Conservation (phyloP, 1,140 invertebrate species). For the Dendroctonus valens region DNA sequence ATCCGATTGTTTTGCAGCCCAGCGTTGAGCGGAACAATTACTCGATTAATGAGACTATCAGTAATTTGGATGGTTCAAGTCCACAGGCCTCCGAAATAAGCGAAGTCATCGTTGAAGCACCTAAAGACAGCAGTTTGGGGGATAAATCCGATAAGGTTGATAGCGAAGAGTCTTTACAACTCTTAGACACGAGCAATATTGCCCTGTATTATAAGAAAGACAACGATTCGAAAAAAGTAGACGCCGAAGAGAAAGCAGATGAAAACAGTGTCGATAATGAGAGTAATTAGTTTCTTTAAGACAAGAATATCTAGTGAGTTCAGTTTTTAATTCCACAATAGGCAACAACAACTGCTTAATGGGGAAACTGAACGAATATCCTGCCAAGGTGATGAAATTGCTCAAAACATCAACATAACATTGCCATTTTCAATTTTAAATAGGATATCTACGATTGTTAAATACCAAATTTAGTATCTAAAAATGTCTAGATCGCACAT, state of each 20-base stretch:
- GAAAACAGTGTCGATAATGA: constrained; percentile 19
- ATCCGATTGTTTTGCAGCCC: constrained; percentile 36
- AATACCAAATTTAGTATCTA: too few species aligned
- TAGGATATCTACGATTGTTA: too few species aligned
- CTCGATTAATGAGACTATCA: constrained; percentile 34
- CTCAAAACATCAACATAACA: too few species aligned
- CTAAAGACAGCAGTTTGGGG: constrained; percentile 18
- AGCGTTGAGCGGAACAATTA: constrained; percentile 38
- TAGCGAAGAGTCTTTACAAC: constrained; percentile 40
- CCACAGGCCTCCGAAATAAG: constrained; percentile 29
- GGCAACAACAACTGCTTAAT: neutral
- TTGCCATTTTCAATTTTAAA: too few species aligned
- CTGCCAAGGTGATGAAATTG: too few species aligned
- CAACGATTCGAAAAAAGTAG: constrained; percentile 16
- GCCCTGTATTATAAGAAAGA: constrained; percentile 55
- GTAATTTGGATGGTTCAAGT: constrained; percentile 21
- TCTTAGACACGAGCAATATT: constrained; percentile 56
- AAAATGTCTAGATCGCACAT: too few species aligned
- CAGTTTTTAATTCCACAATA: neutral
- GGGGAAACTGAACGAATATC: neutral
- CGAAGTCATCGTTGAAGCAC: constrained; percentile 37
- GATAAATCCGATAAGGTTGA: constrained; percentile 16
- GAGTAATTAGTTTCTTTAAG: constrained; percentile 2
- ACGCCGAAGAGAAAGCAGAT: constrained; percentile 14
- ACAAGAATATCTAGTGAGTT: too few species aligned